Percentiles rank a stretch among this genome's conserved stretches.
Conservation (phyloP, 2,113 vertebrate species). For the Salvelinus sp. region DNA sequence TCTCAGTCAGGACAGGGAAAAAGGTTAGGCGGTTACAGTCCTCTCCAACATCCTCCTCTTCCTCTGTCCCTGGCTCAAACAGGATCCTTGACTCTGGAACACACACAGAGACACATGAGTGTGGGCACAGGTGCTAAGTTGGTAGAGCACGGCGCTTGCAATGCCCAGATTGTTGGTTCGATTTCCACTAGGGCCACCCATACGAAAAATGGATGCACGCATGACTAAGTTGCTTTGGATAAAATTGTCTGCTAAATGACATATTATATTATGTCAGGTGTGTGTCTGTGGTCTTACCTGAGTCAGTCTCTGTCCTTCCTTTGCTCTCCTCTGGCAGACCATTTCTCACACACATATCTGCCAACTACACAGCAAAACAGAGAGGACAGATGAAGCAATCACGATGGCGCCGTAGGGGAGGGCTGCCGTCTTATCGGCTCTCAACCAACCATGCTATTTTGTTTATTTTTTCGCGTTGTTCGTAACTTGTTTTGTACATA, state of each 20-base stretch:
- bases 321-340: conserved; percentile 51
- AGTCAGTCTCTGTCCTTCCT: conserved; percentile 46
- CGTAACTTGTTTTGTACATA: no score
- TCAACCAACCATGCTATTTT: no score
- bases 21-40: conserved; percentile 84
- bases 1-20: conserved; percentile 85
- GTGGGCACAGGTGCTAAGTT: background rate
- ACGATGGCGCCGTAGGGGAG: background rate
- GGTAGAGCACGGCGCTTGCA: background rate
- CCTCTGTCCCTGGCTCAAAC: conserved; percentile 66
- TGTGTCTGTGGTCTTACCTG: conserved; percentile 48
- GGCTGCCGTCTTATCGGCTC: background rate
- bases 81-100: conserved; percentile 65
- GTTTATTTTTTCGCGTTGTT: no score
- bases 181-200: no score
- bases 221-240: background rate
- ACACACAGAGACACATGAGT: conserved; percentile 1
- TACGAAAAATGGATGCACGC: no score
- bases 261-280: no score
- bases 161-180: background rate
- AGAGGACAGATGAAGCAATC: background rate
- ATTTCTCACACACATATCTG: no score
- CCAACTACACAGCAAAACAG: background rate
- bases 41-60: conserved; percentile 41
- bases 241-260: no score